These are phyloP conservation scores for Ptilorrhoa leucosticta DNA, from an alignment of 2,113 vertebrate genomes.

Conservation along the genomic window DNA sequence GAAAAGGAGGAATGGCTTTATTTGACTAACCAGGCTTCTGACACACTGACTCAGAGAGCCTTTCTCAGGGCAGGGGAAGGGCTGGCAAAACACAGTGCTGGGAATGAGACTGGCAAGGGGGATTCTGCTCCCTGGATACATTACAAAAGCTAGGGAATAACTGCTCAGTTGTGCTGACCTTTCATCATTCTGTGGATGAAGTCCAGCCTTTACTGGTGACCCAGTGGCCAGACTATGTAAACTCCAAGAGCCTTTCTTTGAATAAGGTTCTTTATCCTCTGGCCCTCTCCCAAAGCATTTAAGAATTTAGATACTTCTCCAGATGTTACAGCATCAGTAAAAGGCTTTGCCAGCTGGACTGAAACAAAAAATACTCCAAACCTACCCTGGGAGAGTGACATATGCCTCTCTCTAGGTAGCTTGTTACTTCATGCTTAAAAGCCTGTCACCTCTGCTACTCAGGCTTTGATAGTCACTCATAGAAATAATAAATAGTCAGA, in stretches of 20 bases:
- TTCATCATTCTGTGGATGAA: background rate
- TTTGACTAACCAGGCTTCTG: background rate
- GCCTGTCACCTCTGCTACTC: background rate
- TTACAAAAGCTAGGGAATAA: background rate
- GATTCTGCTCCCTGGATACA: background rate
- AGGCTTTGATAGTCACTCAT: background rate
- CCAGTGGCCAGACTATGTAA: background rate
- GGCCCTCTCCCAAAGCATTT: background rate
- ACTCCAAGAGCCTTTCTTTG: background rate
- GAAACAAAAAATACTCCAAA: background rate
- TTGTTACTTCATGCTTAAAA: background rate
- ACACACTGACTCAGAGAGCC: accelerated
- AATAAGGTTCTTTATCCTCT: background rate
- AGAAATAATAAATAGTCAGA: background rate
- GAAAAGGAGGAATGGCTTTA: background rate
- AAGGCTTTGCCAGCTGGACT: background rate
- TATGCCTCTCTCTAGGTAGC: background rate
- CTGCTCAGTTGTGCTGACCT: background rate
- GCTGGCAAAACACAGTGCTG: background rate
- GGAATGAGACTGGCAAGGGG: background rate
- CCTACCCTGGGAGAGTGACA: background rate
- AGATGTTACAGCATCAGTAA: background rate
- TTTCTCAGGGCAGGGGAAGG: background rate
- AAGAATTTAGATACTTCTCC: background rate
- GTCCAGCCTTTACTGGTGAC: background rate